phyloP scores from a whole-genome alignment of 2,888 invertebrate genomes.

The Parnassius apollo region DNA sequence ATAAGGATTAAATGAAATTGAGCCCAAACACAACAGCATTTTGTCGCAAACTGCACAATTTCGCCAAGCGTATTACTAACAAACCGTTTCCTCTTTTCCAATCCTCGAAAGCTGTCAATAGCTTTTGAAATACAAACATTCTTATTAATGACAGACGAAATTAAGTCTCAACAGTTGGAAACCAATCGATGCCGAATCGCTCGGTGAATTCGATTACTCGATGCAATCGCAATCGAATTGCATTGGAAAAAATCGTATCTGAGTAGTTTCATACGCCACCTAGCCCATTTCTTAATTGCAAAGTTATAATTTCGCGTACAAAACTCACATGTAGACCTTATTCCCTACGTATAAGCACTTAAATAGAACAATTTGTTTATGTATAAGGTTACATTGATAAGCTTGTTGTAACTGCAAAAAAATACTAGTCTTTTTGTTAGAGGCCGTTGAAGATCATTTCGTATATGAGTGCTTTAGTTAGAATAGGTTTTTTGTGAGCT shows the following conservation, averaged over 20 bases:
- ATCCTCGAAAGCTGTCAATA: background rate
- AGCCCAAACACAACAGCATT: too few relatives aligned
- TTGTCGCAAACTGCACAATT: background rate
- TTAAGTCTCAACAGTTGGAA: slow-evolving; percentile 32
- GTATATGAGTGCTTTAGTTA: slow-evolving; percentile 28
- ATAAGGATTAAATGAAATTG: too few relatives aligned
- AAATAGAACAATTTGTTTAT: background rate
- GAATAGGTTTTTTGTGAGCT: slow-evolving; percentile 23
- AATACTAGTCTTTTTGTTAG: slow-evolving; percentile 24
- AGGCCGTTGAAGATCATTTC: slow-evolving; percentile 27
- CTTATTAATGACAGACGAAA: slow-evolving; percentile 27
- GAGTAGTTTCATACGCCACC: slow-evolving; percentile 36
- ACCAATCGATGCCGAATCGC: slow-evolving; percentile 34
- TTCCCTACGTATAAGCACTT: background rate
- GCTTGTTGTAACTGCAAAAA: slow-evolving; percentile 16
- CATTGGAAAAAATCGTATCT: slow-evolving; percentile 34
- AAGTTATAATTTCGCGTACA: slow-evolving; percentile 14
- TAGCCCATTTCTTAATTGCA: slow-evolving; percentile 35
- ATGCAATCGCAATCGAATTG: slow-evolving; percentile 34
- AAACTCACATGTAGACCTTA: slow-evolving; percentile 8
- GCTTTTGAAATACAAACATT: slow-evolving; percentile 17
- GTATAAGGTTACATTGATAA: background rate
- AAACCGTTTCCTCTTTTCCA: slow-evolving; percentile 9
- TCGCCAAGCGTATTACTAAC: slow-evolving; percentile 6
- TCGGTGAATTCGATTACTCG: slow-evolving; percentile 39